Percentiles rank a stretch among this genome's conserved stretches.
Conservation (phyloP, 2,113 vertebrate species). For the Pteronura brasiliensis region DNA sequence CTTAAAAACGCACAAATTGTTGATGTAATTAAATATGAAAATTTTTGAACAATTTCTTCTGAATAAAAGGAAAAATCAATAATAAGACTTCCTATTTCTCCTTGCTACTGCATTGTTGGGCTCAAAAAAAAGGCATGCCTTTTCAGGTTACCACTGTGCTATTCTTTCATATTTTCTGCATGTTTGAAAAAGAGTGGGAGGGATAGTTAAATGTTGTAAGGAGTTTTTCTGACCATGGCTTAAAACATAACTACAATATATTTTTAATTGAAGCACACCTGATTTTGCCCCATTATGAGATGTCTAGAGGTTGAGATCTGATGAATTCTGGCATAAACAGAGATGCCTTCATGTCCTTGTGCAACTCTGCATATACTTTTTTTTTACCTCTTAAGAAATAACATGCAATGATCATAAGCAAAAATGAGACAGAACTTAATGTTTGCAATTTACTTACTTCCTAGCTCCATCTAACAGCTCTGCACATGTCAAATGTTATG, state of each 20-base stretch:
- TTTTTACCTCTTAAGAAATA: background rate
- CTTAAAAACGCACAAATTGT: constrained; percentile 80
- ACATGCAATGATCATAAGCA: background rate
- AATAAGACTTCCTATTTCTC: background rate
- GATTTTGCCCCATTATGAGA: background rate
- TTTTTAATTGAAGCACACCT: background rate
- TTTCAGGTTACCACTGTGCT: background rate
- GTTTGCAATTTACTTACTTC: background rate
- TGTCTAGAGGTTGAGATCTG: background rate
- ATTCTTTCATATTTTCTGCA: background rate
- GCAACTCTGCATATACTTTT: background rate
- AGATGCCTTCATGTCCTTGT: background rate
- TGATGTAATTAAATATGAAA: background rate
- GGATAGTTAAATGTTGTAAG: background rate
- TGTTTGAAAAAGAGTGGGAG: background rate
- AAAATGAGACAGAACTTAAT: background rate
- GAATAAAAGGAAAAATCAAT: background rate
- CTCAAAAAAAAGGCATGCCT: background rate
- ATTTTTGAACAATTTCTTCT: background rate
- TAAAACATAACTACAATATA: background rate
- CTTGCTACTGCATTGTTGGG: background rate
- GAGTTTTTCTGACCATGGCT: background rate
- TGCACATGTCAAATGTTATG: background rate
- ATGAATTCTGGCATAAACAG: background rate
- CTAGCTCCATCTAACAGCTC: background rate